phyloP scores from a whole-genome alignment of 2,888 invertebrate species.

The Apotomis turbidana region DNA sequence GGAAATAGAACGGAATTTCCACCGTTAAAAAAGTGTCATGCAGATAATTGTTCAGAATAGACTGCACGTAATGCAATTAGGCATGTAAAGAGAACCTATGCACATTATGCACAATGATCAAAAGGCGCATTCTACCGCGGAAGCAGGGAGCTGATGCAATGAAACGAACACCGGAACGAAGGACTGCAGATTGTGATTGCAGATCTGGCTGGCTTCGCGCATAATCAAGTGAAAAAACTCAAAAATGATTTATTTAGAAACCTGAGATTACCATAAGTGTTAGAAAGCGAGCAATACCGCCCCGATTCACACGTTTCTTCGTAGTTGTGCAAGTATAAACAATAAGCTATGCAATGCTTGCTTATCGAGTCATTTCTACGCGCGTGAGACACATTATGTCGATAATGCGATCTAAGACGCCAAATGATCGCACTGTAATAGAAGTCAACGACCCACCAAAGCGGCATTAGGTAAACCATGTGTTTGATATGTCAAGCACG shows the following conservation, averaged over 20 bases:
- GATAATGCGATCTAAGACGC: constrained; percentile 60
- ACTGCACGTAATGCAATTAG: constrained; percentile 29
- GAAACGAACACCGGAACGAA: constrained; percentile 19
- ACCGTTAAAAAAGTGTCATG: constrained; percentile 22
- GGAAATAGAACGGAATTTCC: constrained; percentile 7
- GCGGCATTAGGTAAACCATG: constrained; percentile 64
- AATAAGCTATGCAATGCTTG: constrained; percentile 37
- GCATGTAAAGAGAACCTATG: constrained; percentile 19
- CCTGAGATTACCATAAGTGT: constrained; percentile 35
- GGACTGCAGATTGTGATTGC: constrained; percentile 20
- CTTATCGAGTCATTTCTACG: constrained; percentile 38
- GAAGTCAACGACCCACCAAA: constrained; percentile 71
- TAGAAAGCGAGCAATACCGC: constrained; percentile 42
- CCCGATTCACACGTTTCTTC: constrained; percentile 42
- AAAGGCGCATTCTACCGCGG: constrained; percentile 24
- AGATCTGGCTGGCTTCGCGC: constrained; percentile 12
- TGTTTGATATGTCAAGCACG: constrained; percentile 46
- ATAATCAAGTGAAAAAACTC: constrained; percentile 14
- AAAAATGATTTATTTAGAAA: constrained; percentile 31
- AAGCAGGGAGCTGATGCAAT: constrained; percentile 6
- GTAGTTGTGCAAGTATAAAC: constrained; percentile 40
- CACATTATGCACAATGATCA: constrained; percentile 24
- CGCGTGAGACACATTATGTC: constrained; percentile 58
- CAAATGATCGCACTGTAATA: constrained; percentile 62
- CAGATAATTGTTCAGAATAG: constrained; percentile 21